Percentiles rank a stretch among this genome's conserved stretches.
Conservation (phyloP, 2,113 vertebrate genomes). For the Heteronetta atricapilla region DNA sequence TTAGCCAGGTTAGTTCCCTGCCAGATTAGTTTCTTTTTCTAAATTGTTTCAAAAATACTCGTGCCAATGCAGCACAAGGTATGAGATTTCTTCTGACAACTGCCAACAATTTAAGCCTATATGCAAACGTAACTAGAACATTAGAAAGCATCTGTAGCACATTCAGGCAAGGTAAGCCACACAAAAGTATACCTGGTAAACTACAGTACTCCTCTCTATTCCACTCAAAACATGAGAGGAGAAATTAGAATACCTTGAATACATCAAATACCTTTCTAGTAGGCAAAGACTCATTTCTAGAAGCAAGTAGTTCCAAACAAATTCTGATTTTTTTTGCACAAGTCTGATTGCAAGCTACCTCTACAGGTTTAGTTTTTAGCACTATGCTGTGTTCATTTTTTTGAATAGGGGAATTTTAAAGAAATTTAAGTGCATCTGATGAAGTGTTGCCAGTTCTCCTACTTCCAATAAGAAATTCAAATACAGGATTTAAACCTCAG, state of each 20-base stretch:
- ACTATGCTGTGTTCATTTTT: background rate
- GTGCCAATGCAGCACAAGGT: conserved; percentile 25
- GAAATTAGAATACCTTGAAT: background rate
- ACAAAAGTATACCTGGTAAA: background rate
- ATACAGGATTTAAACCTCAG: background rate
- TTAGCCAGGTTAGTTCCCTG: background rate
- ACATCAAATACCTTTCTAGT: background rate
- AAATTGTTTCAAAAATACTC: background rate
- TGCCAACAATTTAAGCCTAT: background rate
- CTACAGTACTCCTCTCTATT: background rate
- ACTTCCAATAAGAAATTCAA: background rate
- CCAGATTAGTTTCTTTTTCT: background rate
- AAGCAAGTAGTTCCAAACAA: background rate
- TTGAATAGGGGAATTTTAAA: background rate
- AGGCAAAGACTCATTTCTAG: background rate
- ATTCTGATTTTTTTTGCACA: background rate
- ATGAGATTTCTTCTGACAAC: background rate
- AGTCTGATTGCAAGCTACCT: background rate
- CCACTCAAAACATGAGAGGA: background rate
- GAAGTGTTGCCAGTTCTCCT: background rate
- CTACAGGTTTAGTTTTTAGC: background rate
- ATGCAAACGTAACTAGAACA: background rate
- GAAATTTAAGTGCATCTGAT: background rate
- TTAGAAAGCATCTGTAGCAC: background rate
- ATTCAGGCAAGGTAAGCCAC: background rate